Conservation (phyloP, 2,888 invertebrate species). For the Hecatera dysodea region DNA sequence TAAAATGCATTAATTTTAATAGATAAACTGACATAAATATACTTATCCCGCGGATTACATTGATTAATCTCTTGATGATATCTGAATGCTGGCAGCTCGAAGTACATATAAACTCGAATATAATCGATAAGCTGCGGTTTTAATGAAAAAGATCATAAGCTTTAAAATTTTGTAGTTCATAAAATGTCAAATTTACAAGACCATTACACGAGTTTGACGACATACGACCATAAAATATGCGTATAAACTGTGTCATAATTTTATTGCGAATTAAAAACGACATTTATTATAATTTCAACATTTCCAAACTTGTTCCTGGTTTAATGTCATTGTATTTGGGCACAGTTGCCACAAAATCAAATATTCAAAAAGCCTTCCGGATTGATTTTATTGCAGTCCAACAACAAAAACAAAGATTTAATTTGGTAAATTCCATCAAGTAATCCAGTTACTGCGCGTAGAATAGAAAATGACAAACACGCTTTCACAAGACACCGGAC, state of each 20-base stretch:
- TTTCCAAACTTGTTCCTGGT: conserved; percentile 65
- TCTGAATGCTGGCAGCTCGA: conserved; percentile 49
- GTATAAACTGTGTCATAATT: conserved; percentile 76
- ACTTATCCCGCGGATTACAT: conserved; percentile 62
- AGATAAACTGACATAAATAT: conserved; percentile 61
- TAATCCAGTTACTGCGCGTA: conserved; percentile 62
- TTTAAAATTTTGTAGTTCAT: conserved; percentile 74
- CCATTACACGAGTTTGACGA: conserved; percentile 75
- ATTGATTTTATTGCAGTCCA: conserved; percentile 18
- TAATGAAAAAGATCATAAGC: conserved; percentile 72
- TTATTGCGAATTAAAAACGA: conserved; percentile 79
- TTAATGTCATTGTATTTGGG: conserved; percentile 53
- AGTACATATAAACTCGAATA: conserved; percentile 55
- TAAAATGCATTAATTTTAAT: conserved; percentile 62
- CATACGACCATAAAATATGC: conserved; percentile 75
- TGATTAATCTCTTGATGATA: conserved; percentile 64
- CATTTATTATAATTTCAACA: conserved; percentile 72
- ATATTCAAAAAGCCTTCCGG: conserved; percentile 48
- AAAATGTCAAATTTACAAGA: conserved; percentile 81
- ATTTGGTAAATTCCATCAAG: conserved; percentile 58
- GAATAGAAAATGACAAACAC: conserved; percentile 68
- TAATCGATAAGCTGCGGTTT: conserved; percentile 64
- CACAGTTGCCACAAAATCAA: conserved; percentile 22
- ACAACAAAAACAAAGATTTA: conserved; percentile 43
- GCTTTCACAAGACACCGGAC: conserved; percentile 77